Percentiles rank a stretch among this genome's conserved stretches.
Evolutionary conservation across 2,888 invertebrate genomes (phyloP).

Genomic region (Zelleria hepariella): DNA sequence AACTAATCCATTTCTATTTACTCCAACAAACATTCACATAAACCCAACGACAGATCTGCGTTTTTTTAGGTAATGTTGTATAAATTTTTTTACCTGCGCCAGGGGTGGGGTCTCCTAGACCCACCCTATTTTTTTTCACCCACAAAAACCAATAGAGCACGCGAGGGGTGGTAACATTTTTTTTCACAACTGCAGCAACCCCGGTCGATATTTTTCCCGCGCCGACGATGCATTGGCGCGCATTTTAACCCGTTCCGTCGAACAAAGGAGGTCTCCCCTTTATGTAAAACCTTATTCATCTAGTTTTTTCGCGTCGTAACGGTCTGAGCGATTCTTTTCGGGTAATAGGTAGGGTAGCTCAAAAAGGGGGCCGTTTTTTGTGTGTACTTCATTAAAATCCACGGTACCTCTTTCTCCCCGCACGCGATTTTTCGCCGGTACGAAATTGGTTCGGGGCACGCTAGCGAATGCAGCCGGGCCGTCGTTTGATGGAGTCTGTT

Average conservation of each 20-base stretch:
- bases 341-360: slow-evolving; percentile 54
- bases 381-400: neutral
- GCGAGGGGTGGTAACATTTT: slow-evolving; percentile 58
- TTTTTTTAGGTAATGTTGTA: neutral
- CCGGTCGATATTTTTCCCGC: slow-evolving; percentile 61
- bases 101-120: slow-evolving; percentile 43
- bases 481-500: neutral
- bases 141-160: slow-evolving; percentile 53
- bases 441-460: slow-evolving; percentile 52
- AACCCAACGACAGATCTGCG: neutral
- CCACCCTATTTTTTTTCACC: slow-evolving; percentile 56
- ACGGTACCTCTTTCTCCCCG: slow-evolving; percentile 46
- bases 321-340: slow-evolving; percentile 60
- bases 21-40: neutral
- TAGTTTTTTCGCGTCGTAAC: slow-evolving; percentile 57
- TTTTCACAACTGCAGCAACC: slow-evolving; percentile 32
- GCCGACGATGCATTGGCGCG: slow-evolving; percentile 44
- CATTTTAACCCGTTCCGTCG: slow-evolving; percentile 31
- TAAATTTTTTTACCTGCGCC: slow-evolving; percentile 46
- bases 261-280: slow-evolving; percentile 51
- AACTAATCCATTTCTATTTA: no score
- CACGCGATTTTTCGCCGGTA: slow-evolving; percentile 51
- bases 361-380: slow-evolving; percentile 29
- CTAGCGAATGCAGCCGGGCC: slow-evolving; percentile 12
- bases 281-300: slow-evolving; percentile 60